Evolutionary conservation across 2,113 vertebrate genomes (phyloP).

Genomic region (Gymnogyps californianus): DNA sequence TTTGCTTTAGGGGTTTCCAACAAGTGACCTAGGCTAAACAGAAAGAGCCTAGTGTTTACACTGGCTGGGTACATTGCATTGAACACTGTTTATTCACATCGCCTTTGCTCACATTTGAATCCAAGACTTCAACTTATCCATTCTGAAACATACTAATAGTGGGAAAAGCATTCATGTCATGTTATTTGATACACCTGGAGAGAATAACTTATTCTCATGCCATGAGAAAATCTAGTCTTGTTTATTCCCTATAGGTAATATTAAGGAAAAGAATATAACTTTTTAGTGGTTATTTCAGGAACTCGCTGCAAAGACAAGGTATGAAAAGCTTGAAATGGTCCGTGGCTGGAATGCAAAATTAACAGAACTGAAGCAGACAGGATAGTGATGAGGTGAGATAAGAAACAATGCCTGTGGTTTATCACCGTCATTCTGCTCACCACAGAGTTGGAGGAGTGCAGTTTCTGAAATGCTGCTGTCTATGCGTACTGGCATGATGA

Average conservation of each 20-base stretch:
- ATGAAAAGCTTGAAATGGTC: background rate
- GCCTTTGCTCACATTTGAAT: background rate
- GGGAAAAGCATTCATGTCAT: background rate
- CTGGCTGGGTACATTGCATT: rapidly evolving
- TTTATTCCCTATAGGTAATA: background rate
- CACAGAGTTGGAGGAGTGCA: background rate
- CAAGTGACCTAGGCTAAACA: background rate
- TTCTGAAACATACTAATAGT: background rate
- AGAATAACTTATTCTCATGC: background rate
- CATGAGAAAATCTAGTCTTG: background rate
- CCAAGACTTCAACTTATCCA: background rate
- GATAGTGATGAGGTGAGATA: background rate
- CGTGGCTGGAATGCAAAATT: background rate
- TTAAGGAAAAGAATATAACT: rapidly evolving
- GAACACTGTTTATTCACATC: background rate
- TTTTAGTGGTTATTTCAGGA: background rate
- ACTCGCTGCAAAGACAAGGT: background rate
- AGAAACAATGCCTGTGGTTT: background rate
- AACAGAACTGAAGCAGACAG: background rate
- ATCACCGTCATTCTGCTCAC: background rate
- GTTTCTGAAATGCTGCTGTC: background rate
- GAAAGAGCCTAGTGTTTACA: background rate
- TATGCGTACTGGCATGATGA: background rate
- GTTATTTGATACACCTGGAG: background rate
- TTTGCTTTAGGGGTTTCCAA: background rate